Conservation (phyloP, 2,888 invertebrate genomes). For the Myopa testacea region DNA sequence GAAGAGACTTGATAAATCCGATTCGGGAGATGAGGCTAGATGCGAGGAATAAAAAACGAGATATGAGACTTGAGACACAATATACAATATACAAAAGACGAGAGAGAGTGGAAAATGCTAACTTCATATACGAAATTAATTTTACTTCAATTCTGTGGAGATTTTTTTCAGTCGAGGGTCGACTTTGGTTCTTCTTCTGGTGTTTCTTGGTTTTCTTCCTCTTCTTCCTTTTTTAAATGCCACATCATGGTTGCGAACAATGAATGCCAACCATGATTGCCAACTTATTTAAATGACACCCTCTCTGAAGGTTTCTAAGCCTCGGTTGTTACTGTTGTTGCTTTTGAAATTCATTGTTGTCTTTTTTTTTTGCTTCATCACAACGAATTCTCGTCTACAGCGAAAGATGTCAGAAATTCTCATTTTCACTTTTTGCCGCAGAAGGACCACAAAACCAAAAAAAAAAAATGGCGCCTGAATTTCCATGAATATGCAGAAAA, state of each 20-base stretch:
- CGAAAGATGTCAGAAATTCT: conserved; percentile 2
- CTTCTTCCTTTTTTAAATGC: not conserved
- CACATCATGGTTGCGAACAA: not conserved
- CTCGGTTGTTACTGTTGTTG: not conserved
- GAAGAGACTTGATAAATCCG: no score
- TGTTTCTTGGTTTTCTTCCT: no score
- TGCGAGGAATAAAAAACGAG: no score
- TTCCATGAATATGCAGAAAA: conserved; percentile 55
- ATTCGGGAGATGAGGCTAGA: no score
- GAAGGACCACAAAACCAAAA: conserved; percentile 34
- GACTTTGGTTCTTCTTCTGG: no score
- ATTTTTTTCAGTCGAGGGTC: no score
- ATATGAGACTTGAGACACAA: no score
- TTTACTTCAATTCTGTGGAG: not conserved
- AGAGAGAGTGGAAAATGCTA: no score
- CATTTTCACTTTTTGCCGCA: conserved; percentile 30
- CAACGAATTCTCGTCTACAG: not conserved
- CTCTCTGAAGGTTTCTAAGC: not conserved
- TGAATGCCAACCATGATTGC: conserved; percentile 26
- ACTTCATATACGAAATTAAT: not conserved
- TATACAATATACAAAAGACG: no score
- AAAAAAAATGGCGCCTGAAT: conserved; percentile 50
- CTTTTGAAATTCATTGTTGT: not conserved
- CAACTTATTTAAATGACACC: conserved; percentile 32
- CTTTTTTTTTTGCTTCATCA: not conserved